These are phyloP conservation scores for Nansenia antarctica DNA, from an alignment of 2,113 vertebrate species.

Conservation along the genomic window DNA sequence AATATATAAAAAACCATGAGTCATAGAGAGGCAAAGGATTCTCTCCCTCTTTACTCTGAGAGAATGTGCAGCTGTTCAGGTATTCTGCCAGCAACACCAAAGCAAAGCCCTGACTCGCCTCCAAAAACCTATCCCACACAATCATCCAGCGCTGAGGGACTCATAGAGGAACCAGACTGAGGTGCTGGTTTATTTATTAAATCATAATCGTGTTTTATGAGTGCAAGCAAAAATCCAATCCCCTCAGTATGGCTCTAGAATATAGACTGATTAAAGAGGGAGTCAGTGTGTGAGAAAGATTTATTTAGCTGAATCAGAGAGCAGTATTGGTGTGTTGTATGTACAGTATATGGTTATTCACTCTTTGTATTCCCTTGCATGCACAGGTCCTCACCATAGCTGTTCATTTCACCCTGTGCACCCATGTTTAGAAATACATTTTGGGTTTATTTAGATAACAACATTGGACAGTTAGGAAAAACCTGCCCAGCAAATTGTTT, in stretches of 20 bases:
- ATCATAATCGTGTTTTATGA: conserved; percentile 29
- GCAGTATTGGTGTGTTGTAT: no score
- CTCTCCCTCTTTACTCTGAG: conserved; percentile 27
- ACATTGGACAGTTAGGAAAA: no score
- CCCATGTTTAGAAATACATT: no score
- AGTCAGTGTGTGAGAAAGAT: not conserved
- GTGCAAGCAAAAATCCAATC: conserved; percentile 4
- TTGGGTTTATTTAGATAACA: no score
- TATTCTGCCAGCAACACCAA: conserved; percentile 46
- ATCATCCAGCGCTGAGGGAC: conserved; percentile 34
- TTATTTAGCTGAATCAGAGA: no score
- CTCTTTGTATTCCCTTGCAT: no score
- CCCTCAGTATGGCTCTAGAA: conserved; percentile 12
- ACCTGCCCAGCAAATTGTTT: conserved; percentile 47
- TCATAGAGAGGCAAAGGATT: conserved; percentile 29
- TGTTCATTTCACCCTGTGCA: no score
- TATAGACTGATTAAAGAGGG: not conserved
- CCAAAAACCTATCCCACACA: conserved; percentile 36
- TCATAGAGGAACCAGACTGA: conserved; percentile 17
- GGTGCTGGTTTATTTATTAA: conserved; percentile 35
- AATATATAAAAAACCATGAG: conserved; percentile 31
- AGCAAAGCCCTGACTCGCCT: conserved; percentile 35
- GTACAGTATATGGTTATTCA: no score
- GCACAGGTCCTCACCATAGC: no score
- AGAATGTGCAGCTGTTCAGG: conserved; percentile 54